Evolutionary conservation across 92 coral and sea anemone species (phyloP).

Genomic region (Zoanthus solanderi): DNA sequence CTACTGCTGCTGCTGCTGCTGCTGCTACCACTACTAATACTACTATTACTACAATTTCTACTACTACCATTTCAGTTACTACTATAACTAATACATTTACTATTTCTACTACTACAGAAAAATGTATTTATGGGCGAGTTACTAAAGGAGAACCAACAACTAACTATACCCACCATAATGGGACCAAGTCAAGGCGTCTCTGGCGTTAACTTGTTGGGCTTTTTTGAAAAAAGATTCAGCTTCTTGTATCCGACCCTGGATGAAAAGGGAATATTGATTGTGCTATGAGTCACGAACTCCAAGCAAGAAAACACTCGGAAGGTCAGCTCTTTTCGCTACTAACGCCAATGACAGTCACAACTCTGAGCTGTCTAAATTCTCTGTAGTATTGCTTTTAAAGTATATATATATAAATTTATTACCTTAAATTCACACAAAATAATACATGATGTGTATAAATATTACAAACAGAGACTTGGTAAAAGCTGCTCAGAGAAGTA

Average conservation of each 20-base stretch:
- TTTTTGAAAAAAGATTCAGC: constrained; percentile 80
- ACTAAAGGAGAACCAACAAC: not conserved
- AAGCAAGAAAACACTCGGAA: too few relatives aligned
- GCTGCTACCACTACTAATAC: too few relatives aligned
- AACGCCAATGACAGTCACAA: too few relatives aligned
- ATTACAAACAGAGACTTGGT: too few relatives aligned
- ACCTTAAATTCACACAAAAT: too few relatives aligned
- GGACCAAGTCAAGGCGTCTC: constrained; percentile 80
- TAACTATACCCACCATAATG: constrained; percentile 75
- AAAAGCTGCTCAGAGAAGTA: too few relatives aligned
- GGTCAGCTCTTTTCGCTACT: too few relatives aligned
- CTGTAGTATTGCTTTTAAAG: too few relatives aligned
- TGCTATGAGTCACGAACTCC: not conserved
- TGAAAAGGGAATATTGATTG: not conserved
- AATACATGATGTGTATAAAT: too few relatives aligned
- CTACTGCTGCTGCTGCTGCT: too few relatives aligned
- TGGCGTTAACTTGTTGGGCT: constrained; percentile 73
- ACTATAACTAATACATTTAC: not conserved
- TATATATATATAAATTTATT: too few relatives aligned
- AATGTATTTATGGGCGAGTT: not conserved
- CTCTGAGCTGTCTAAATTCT: too few relatives aligned
- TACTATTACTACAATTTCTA: not conserved
- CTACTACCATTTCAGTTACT: not conserved
- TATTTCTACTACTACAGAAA: not conserved
- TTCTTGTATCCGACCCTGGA: constrained; percentile 74